Conservation (phyloP, 2,888 invertebrate genomes). For the Acanthoscelides obtectus region DNA sequence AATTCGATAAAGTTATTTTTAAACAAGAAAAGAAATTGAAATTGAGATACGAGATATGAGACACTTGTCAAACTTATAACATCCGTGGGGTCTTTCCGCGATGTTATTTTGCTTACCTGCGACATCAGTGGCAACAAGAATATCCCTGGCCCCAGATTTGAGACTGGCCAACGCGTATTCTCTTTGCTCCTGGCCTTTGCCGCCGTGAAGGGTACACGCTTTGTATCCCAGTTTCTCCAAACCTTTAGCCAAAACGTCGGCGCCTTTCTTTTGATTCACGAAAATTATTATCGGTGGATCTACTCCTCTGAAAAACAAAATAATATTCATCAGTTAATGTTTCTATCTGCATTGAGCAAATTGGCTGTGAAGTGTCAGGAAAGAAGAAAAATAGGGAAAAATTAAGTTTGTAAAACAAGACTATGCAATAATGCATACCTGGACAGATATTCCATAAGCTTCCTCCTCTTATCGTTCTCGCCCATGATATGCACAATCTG, state of each 20-base stretch:
- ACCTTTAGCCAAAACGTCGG: constrained; percentile 94
- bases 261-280: constrained; percentile 97
- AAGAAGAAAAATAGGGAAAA: too few species aligned
- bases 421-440: background rate
- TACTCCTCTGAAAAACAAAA: constrained; percentile 68
- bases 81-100: too few species aligned
- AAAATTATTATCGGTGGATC: constrained; percentile 99
- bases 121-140: constrained; percentile 98
- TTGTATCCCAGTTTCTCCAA: constrained; percentile 95
- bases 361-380: too few species aligned
- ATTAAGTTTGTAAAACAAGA: too few species aligned
- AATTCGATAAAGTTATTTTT: too few species aligned
- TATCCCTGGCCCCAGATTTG: constrained; percentile 94
- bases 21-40: too few species aligned
- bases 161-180: constrained; percentile 96
- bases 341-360: too few species aligned
- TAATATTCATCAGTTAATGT: too few species aligned
- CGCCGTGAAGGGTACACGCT: constrained; percentile 96
- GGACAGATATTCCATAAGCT: constrained; percentile 87
- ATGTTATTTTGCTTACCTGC: too few species aligned
- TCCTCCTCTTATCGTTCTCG: constrained; percentile 94
- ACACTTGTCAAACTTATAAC: too few species aligned
- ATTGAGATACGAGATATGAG: too few species aligned
- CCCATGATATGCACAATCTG: constrained; percentile 95
- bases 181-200: constrained; percentile 99